Conservation (phyloP, 2,797 vertebrate species). For the Sebastes melanostomus region DNA sequence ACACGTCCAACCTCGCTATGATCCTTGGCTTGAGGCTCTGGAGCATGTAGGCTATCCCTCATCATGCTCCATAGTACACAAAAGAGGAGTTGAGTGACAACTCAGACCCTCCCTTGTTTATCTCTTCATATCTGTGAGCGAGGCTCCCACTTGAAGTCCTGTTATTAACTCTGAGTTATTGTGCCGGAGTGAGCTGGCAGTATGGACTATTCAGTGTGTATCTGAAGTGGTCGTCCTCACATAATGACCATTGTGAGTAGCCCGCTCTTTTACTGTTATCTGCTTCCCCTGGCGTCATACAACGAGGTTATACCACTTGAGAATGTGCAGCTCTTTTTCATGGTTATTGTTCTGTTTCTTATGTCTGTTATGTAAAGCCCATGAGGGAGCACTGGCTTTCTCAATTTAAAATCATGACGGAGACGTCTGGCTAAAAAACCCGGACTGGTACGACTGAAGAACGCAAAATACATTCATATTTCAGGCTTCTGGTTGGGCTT, state of each 20-base stretch:
- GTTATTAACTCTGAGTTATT: conserved; percentile 14
- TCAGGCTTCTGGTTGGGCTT: background rate
- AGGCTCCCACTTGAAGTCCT: background rate
- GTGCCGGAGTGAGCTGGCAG: background rate
- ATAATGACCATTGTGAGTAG: conserved; percentile 36
- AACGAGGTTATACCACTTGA: background rate
- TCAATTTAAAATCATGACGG: background rate
- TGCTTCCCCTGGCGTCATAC: conserved; percentile 14
- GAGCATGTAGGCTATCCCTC: background rate
- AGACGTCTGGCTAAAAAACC: background rate
- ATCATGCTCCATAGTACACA: background rate
- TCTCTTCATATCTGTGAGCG: conserved; percentile 18
- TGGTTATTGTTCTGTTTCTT: background rate
- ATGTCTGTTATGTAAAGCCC: background rate
- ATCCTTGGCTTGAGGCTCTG: conserved; percentile 4
- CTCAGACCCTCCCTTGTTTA: conserved; percentile 27
- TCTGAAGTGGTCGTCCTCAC: conserved; percentile 29
- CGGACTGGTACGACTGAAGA: background rate
- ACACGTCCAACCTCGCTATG: background rate
- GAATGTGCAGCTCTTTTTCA: background rate
- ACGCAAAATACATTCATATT: conserved; percentile 9
- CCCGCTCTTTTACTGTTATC: background rate
- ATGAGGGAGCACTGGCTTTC: background rate
- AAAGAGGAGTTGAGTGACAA: conserved; percentile 26
- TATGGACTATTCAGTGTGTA: background rate